Evolutionary conservation across 2,888 invertebrate genomes (phyloP).

Genomic region (Ryuthela nishihirai): DNA sequence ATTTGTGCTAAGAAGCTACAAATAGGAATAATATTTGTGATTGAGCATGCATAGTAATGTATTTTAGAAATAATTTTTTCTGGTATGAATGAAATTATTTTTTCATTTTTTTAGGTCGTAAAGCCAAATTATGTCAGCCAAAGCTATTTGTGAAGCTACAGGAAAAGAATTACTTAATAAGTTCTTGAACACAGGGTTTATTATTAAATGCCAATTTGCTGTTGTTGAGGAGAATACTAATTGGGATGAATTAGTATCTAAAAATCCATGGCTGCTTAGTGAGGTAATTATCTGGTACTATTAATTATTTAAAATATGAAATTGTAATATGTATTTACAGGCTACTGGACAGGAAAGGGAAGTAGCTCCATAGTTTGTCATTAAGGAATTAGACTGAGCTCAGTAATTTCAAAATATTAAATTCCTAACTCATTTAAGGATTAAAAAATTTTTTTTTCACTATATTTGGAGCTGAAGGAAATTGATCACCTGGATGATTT

Average conservation of each 20-base stretch:
- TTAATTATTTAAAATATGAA: not conserved
- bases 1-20: too few relatives aligned
- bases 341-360: not conserved
- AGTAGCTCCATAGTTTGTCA: not conserved
- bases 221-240: conserved; percentile 71
- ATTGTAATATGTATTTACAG: not conserved
- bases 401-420: too few relatives aligned
- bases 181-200: conserved; percentile 63
- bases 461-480: too few relatives aligned
- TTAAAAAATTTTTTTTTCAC: too few relatives aligned
- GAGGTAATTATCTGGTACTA: conserved; percentile 47
- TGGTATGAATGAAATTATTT: too few relatives aligned
- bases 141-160: conserved; percentile 90
- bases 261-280: conserved; percentile 74
- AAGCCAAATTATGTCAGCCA: conserved; percentile 99
- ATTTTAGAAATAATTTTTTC: too few relatives aligned
- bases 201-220: conserved; percentile 74
- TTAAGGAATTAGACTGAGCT: not conserved
- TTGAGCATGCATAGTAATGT: too few relatives aligned
- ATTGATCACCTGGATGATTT: too few relatives aligned
- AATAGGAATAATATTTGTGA: too few relatives aligned
- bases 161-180: conserved; percentile 89
- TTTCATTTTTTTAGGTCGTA: too few relatives aligned
- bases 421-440: too few relatives aligned
- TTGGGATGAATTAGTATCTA: conserved; percentile 69